Base-by-base conservation (phyloP, 2,797 vertebrate genomes). In the Toxotes lorentzi region DNA sequence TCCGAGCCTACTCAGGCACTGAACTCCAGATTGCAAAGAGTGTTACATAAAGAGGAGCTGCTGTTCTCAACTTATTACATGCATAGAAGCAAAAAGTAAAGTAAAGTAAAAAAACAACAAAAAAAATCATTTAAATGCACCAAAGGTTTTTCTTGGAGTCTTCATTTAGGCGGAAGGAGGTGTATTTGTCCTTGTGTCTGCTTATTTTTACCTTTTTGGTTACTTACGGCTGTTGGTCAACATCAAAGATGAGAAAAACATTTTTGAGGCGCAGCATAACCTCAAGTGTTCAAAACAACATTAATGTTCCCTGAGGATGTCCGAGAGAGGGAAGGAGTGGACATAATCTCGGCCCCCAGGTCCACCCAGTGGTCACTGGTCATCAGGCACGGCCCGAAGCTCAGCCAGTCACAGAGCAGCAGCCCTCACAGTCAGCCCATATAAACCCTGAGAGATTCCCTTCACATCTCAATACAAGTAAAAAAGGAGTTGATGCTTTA, bases 211-310 rank as follows among this genome's bases (percentile, higher is more conserved):
- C 59, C 61, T 67, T 67, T 30, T 62, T 58, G 53, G 63, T 76
- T 54, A 63, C 78, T 62, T 50, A 16, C 48, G 43, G 53, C 51
- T 73, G 51, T 78, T 73, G 81, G 81, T 85, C 70, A 78, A 53
- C 73, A 81, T 90, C 72, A 82, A 90, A 84, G 71, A 79, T 81
- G 85, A 75, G 73, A 78, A 72, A 82, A 76, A 87, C 23, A 38
- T 83, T 72, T 86, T 71, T 76, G 59, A 78, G 79, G 51, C 11
- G 2, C 54, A 64, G 63, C 50, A 23, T 30, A 32, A 77, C 82
- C 73, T 4, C 81, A 77, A 78, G 73, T 65, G 81, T 78, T 69
- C 74, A 89, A 81, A 91, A 87, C 87, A 92, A 84, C 83, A 83
- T 82, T 51, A 79, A 34, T 53, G 5, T 72, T 86, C 73, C 70